Evolutionary conservation across 2,888 invertebrate genomes (phyloP), one percentile per base, ranked within the genome.

Genomic region (Calameuta pallipes): DNA sequence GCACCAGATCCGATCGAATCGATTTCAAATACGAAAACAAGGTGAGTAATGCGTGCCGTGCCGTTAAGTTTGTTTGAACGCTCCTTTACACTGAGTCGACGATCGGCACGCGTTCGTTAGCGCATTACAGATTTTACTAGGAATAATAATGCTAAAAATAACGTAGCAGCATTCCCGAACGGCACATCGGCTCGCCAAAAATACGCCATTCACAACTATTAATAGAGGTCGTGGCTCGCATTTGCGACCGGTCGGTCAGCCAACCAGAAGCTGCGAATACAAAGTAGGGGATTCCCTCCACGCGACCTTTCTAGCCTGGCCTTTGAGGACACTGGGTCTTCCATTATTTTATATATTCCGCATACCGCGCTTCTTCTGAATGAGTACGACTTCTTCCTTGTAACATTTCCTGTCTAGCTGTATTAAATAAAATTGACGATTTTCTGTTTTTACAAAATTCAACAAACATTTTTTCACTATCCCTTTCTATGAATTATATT

Each of bases 91-190:
- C 71, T 71, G 71, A 71, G 71, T 71, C 71, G 71, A 33, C 71
- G 34, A 71, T 71, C 71, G 34, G 34, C 71, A 71, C 71, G 71
- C 71, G 71, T 71, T n/a, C 71, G 31, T 33, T 34, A 33, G 34
- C 71, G 71, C 71, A 71, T 71, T 71, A 71, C 71, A 71, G 71
- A 71, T 31, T 71, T 71, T 71, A 71, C 71, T 71, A 71, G 71
- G 71, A 71, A 71, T 71, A 71, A 71, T 71, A 71, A 71, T 71
- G 71, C 71, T 71, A 71, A 71, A 71, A 71, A 71, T 71, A 71
- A 71, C 71, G 31, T 34, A 31, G 31, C 71, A 71, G 71, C 71
- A 71, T 71, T 71, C 71, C 71, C 34, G 33, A 71, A 71, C 34
- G 71, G 71, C 34, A 34, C 34, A 71, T 71, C 34, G 71, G 33